Evolutionary conservation across 2,888 invertebrate genomes (phyloP), one percentile per base, ranked within the genome.

Genomic region (Rhagium mordax): DNA sequence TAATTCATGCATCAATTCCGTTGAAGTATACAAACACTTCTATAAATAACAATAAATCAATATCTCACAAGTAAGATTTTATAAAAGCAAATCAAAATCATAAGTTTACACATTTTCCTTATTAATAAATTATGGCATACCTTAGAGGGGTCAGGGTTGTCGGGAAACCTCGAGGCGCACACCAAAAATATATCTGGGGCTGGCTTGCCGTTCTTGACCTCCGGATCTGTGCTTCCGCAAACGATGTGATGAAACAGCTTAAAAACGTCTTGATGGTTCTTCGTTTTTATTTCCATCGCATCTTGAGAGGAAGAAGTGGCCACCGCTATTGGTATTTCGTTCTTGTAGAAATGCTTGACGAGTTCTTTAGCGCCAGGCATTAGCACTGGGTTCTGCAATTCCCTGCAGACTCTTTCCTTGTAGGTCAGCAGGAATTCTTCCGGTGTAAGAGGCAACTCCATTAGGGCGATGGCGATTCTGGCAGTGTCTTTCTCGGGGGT

Each of bases 201-300:
- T 3, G 94, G 94, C 87, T 94, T 94, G n/a, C 94, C 93, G 53
- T 89, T 84, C 80, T 90, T 90, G 0, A 94, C 92, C 71, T 93
- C 93, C 0, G 92, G 90, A 85, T 94, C 94, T 55, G 90, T 89
- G 48, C 91, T 90, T 6, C 91, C 92, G 70, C 91, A 88, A 0
- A 94, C 93, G 71, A 89, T 86, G 79, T 93, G 93, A 77, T 89
- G 84, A 81, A 92, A 91, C 71, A 90, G 78, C 6, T 85, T 83
- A 76, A 92, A 90, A 7, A 91, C 71, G n/a, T 89, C 87, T 62
- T 85, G 85, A 74, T 90, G 89, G 62, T 89, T 86, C 61, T 86
- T 86, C 0, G 91, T 89, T 82, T 92, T 92, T 18, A 92, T 79
- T 6, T 89, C 89, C 84, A 89, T 92, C 59, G 91, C 89, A 20